Evolutionary conservation across 1,140 invertebrate species (phyloP).

Genomic region (Hyposmocoma kahamanoa): DNA sequence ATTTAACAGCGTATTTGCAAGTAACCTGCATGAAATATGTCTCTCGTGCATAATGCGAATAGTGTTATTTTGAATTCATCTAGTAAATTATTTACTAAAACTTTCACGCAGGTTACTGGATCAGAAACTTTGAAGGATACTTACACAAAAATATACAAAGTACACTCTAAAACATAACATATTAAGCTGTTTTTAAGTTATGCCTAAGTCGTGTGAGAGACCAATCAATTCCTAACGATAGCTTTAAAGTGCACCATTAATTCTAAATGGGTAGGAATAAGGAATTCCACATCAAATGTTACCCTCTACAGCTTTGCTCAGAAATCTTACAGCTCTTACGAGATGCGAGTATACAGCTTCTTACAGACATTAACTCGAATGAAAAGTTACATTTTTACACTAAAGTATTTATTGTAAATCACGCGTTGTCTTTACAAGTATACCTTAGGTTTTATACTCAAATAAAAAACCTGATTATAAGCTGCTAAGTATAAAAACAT

Average conservation of each 20-base stretch:
- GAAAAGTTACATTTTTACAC: conserved; percentile 40
- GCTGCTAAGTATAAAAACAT: conserved; percentile 63
- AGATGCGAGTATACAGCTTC: neutral
- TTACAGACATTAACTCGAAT: neutral
- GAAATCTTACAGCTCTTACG: too few species aligned
- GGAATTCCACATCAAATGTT: neutral
- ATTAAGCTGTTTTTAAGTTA: too few species aligned
- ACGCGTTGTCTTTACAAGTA: conserved; percentile 56
- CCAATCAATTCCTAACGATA: conserved; percentile 34
- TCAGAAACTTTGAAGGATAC: too few species aligned
- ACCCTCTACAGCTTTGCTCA: neutral
- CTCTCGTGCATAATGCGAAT: too few species aligned
- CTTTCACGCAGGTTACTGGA: too few species aligned
- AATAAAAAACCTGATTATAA: conserved; percentile 65
- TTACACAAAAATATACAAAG: too few species aligned
- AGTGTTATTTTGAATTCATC: too few species aligned
- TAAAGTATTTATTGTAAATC: conserved; percentile 69
- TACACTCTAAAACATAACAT: too few species aligned
- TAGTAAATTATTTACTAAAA: too few species aligned
- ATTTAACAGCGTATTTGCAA: too few species aligned
- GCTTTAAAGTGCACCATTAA: conserved; percentile 40
- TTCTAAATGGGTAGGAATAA: conserved; percentile 13
- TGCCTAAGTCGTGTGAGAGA: too few species aligned
- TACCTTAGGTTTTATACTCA: conserved; percentile 43
- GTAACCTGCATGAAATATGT: too few species aligned